Percentiles rank a stretch among this genome's conserved stretches.
phyloP scores from a whole-genome alignment of 2,888 invertebrate genomes.

The Drosophila anceps region DNA sequence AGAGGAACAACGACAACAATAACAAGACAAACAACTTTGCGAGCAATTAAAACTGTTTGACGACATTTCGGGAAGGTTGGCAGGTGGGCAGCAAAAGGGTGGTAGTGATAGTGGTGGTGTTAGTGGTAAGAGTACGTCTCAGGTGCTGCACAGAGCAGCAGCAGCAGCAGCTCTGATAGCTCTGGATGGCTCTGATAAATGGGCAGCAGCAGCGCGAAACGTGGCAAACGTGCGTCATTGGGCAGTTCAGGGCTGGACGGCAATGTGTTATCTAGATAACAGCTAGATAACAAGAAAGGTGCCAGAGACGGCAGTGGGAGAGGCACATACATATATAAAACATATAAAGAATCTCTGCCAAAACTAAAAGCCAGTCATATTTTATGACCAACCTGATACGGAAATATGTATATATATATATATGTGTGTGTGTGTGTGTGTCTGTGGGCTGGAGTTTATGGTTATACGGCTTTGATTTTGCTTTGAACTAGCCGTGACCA shows the following conservation, averaged over 20 bases:
- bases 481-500: slow-evolving; percentile 71
- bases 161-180: slow-evolving; percentile 1
- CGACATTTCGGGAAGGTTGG: slow-evolving; percentile 35
- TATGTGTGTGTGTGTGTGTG: slow-evolving; percentile 16
- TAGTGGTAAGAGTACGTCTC: not conserved
- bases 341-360: slow-evolving; percentile 67
- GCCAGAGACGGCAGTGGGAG: not conserved
- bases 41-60: slow-evolving; percentile 77
- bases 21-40: slow-evolving; percentile 71
- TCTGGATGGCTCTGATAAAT: slow-evolving; percentile 38
- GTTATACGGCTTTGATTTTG: slow-evolving; percentile 73
- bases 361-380: slow-evolving; percentile 46
- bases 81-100: not conserved
- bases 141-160: not conserved
- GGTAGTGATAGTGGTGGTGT: not conserved
- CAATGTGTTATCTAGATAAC: slow-evolving; percentile 62
- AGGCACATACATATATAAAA: not conserved
- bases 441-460: slow-evolving; percentile 54
- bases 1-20: slow-evolving; percentile 38
- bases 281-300: slow-evolving; percentile 54
- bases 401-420: too few relatives aligned
- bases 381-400: slow-evolving; percentile 64
- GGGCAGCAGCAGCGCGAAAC: slow-evolving; percentile 50
- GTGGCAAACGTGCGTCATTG: slow-evolving; percentile 71
- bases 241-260: slow-evolving; percentile 67